Percentiles rank a stretch among this genome's conserved stretches.
Evolutionary conservation across 2,888 invertebrate species (phyloP).

Genomic region (Apeira syringaria): DNA sequence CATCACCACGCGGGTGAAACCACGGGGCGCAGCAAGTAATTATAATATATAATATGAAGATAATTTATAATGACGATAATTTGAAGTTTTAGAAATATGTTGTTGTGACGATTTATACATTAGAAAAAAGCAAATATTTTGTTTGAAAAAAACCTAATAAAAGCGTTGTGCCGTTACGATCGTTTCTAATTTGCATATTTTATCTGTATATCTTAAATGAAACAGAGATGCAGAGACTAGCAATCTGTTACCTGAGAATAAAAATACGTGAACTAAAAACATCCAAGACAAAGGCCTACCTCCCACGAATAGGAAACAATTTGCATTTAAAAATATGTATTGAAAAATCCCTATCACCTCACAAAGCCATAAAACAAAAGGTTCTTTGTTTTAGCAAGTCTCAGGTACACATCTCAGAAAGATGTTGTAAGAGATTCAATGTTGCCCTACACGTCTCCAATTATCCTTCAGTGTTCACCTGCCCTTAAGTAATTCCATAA

Average conservation of each 20-base stretch:
- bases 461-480: slow-evolving; percentile 55
- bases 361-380: slow-evolving; percentile 47
- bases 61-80: too few relatives aligned
- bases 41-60: too few relatives aligned
- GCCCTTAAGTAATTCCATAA: slow-evolving; percentile 50
- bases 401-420: slow-evolving; percentile 54
- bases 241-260: slow-evolving; percentile 55
- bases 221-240: slow-evolving; percentile 45
- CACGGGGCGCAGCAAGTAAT: too few relatives aligned
- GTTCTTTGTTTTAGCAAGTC: slow-evolving; percentile 58
- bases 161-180: slow-evolving; percentile 65
- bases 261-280: slow-evolving; percentile 7
- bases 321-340: slow-evolving; percentile 31
- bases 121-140: background rate
- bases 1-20: too few relatives aligned
- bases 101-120: too few relatives aligned
- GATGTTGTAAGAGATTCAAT: slow-evolving; percentile 41
- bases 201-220: slow-evolving; percentile 16
- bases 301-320: slow-evolving; percentile 57
- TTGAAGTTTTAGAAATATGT: too few relatives aligned
- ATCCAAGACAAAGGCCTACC: slow-evolving; percentile 39
- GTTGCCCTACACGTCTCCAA: slow-evolving; percentile 39
- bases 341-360: slow-evolving; percentile 30
- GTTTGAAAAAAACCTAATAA: background rate
- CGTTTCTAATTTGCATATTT: slow-evolving; percentile 35